phyloP scores from a whole-genome alignment of 2,888 invertebrate species.

The Meiosimyza platycephala region DNA sequence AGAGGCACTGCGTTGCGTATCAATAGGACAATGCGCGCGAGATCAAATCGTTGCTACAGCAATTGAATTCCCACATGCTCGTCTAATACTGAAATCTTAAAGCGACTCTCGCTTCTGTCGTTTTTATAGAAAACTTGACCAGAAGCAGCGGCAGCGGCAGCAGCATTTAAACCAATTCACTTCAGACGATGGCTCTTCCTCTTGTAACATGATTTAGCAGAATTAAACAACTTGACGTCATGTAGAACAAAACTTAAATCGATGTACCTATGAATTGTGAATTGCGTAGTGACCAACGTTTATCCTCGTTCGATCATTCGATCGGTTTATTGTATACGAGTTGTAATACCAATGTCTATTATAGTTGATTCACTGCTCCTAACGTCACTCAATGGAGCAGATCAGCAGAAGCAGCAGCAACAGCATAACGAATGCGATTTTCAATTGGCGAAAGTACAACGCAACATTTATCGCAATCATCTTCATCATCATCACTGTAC shows the following conservation, averaged over 20 bases:
- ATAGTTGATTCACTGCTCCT: slow-evolving; percentile 16
- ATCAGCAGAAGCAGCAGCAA: neutral
- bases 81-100: slow-evolving; percentile 23
- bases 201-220: slow-evolving; percentile 32
- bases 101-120: slow-evolving; percentile 7
- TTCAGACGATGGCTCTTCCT: neutral
- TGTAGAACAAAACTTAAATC: slow-evolving; percentile 33
- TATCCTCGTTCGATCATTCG: slow-evolving; percentile 10
- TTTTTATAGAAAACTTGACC: neutral
- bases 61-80: slow-evolving; percentile 31
- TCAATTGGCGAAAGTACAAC: neutral
- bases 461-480: slow-evolving; percentile 24
- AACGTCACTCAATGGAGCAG: slow-evolving; percentile 1
- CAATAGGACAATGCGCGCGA: too few species aligned
- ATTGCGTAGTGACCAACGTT: slow-evolving; percentile 18
- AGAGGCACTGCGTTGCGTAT: too few species aligned
- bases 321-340: neutral
- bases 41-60: slow-evolving; percentile 10
- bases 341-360: neutral
- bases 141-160: too few species aligned
- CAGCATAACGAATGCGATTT: slow-evolving; percentile 16
- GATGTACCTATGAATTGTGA: slow-evolving; percentile 22
- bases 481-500: slow-evolving; percentile 15
- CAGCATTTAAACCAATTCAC: slow-evolving; percentile 20
- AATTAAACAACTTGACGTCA: slow-evolving; percentile 32